Percentiles rank a stretch among this genome's conserved stretches.
These are phyloP conservation scores for Pachyseris speciosa DNA, from an alignment of 64 coral and sea anemone genomes.

Conservation along the genomic window DNA sequence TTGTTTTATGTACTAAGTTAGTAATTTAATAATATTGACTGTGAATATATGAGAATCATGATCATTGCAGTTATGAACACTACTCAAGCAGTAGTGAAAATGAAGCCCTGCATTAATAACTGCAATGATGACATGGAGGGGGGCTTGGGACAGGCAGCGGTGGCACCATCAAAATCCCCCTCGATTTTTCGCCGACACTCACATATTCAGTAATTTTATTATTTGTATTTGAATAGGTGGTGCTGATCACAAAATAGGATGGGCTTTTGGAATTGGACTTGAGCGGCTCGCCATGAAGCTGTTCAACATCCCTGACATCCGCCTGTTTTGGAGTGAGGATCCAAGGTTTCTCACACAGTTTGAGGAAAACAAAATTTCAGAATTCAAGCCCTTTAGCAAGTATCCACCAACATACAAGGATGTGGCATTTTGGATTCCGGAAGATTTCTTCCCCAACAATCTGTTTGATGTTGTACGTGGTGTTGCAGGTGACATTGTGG, in stretches of 20 bases:
- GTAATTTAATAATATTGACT: too few relatives aligned
- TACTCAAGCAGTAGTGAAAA: too few relatives aligned
- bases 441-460: conserved; percentile 85
- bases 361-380: conserved; percentile 55
- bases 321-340: conserved; percentile 95
- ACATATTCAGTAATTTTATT: too few relatives aligned
- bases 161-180: too few relatives aligned
- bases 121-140: too few relatives aligned
- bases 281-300: conserved; percentile 96
- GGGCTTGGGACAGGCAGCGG: too few relatives aligned
- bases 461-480: conserved; percentile 87
- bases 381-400: conserved; percentile 97
- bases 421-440: conserved; percentile 86
- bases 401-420: conserved; percentile 94
- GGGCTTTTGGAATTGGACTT: conserved; percentile 97
- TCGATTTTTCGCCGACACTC: too few relatives aligned
- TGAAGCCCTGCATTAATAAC: too few relatives aligned
- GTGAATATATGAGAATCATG: too few relatives aligned
- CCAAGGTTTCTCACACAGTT: conserved; percentile 91
- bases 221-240: conserved; percentile 61
- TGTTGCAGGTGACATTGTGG: conserved; percentile 94
- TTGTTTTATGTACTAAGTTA: too few relatives aligned
- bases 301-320: conserved; percentile 96
- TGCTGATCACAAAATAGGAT: conserved; percentile 85
- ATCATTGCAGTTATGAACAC: too few relatives aligned